Evolutionary conservation across 2,113 vertebrate species (phyloP).

Genomic region (Grammomys dolichurus): DNA sequence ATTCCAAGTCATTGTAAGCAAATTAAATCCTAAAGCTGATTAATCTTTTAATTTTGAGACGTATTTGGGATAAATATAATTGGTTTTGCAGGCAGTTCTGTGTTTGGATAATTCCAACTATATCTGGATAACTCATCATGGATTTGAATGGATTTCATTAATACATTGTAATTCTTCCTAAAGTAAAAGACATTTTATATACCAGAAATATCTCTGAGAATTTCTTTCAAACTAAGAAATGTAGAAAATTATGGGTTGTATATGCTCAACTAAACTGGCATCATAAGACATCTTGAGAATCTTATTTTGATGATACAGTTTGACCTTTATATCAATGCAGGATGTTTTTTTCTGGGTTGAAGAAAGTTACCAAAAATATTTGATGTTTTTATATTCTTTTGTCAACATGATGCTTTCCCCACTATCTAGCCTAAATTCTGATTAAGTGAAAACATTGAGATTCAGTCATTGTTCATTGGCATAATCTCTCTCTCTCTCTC

Average conservation of each 20-base stretch:
- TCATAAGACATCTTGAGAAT: background rate
- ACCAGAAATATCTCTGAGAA: background rate
- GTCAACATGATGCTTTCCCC: background rate
- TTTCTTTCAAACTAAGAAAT: background rate
- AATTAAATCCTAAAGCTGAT: slow-evolving; percentile 57
- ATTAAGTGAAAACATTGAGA: background rate
- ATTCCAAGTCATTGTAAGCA: slow-evolving; percentile 29
- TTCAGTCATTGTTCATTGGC: background rate
- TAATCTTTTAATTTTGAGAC: slow-evolving; percentile 61
- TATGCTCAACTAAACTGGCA: background rate
- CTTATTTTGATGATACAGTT: background rate
- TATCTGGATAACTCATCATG: background rate
- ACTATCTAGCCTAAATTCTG: background rate
- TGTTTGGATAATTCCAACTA: slow-evolving; percentile 5
- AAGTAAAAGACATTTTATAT: background rate
- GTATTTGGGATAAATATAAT: background rate
- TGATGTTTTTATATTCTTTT: background rate
- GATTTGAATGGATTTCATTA: background rate
- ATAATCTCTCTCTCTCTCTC: background rate
- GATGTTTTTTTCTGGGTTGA: background rate
- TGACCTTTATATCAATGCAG: background rate
- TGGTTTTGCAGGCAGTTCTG: background rate
- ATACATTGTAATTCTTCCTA: background rate
- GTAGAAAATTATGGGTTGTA: background rate
- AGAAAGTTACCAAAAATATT: background rate